A percentile compares a stretch with the other conserved stretches of the same genome.
Evolutionary conservation across 2,797 vertebrate species (phyloP).

Genomic region (Pangasius sanitwongsei): DNA sequence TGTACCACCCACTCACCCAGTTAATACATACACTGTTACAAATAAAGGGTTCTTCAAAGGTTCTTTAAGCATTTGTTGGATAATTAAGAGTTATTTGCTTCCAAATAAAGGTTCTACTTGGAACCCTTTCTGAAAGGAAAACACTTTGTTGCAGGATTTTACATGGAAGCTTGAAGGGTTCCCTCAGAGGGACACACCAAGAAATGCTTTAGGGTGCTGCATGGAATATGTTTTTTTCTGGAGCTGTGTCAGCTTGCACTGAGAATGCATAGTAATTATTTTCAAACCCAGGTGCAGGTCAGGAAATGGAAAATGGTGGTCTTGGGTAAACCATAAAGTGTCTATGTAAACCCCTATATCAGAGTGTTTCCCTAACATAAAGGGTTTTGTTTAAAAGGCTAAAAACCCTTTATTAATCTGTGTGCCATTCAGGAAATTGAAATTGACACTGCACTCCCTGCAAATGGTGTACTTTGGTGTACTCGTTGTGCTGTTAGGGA

Average conservation of each 20-base stretch:
- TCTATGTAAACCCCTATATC: not conserved
- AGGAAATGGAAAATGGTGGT: not conserved
- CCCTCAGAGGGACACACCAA: not conserved
- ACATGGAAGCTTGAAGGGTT: not conserved
- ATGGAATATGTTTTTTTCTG: not conserved
- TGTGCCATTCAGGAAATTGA: not conserved
- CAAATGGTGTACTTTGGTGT: not conserved
- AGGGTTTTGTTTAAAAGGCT: not conserved
- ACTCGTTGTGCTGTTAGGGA: not conserved
- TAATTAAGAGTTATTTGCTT: not conserved
- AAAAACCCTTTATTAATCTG: not conserved
- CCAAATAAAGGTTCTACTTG: not conserved
- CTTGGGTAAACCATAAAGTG: not conserved
- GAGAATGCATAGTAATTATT: too few relatives aligned
- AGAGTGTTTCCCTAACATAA: not conserved
- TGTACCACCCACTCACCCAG: too few relatives aligned
- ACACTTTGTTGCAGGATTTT: not conserved
- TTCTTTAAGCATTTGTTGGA: not conserved
- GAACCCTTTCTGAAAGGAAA: not conserved
- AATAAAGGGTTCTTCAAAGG: not conserved
- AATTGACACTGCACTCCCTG: not conserved
- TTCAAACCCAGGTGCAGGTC: not conserved
- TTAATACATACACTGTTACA: too few relatives aligned
- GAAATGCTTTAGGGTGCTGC: not conserved
- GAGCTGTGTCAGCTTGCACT: not conserved